Percentiles rank a stretch among this genome's conserved stretches.
Conservation (phyloP, 1,140 invertebrate genomes). For the Stratiolaelaps scimitus region DNA sequence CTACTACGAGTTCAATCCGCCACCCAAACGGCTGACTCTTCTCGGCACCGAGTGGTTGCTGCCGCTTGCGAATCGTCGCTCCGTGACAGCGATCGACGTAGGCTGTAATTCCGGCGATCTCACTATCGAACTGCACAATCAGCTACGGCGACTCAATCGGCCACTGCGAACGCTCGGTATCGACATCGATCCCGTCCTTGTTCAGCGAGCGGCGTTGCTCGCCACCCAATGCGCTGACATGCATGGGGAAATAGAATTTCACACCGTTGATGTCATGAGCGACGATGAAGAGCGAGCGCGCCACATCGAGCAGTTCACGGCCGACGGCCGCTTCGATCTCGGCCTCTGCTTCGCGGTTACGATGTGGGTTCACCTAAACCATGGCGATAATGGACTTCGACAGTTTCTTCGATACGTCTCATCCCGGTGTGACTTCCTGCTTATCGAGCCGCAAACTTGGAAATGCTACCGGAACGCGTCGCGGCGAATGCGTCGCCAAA, state of each 20-base stretch:
- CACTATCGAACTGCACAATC: slow-evolving; percentile 39
- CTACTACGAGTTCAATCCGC: slow-evolving; percentile 65
- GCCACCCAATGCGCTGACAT: slow-evolving; percentile 44
- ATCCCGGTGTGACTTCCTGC: slow-evolving; percentile 48
- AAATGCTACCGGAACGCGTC: slow-evolving; percentile 61
- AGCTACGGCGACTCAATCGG: neutral
- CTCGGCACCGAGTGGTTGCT: slow-evolving; percentile 42
- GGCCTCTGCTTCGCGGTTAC: slow-evolving; percentile 66
- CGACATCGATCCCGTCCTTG: slow-evolving; percentile 58
- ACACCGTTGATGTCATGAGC: slow-evolving; percentile 51
- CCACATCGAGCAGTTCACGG: slow-evolving; percentile 35
- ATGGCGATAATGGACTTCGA: slow-evolving; percentile 56
- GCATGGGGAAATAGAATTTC: slow-evolving; percentile 41
- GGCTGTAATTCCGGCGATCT: slow-evolving; percentile 63
- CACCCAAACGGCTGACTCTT: slow-evolving; percentile 51
- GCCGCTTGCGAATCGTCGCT: slow-evolving; percentile 38
- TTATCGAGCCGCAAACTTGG: slow-evolving; percentile 69
- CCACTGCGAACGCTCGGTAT: slow-evolving; percentile 50
- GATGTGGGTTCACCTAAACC: slow-evolving; percentile 74
- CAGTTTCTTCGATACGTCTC: slow-evolving; percentile 45
- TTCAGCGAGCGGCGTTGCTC: slow-evolving; percentile 50
- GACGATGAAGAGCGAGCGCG: slow-evolving; percentile 35
- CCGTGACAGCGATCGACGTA: slow-evolving; percentile 52
- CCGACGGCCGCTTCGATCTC: slow-evolving; percentile 49
- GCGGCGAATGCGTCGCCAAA: slow-evolving; percentile 52